phyloP scores from a whole-genome alignment of 1,140 invertebrate genomes.

The Drosophila albomicans region DNA sequence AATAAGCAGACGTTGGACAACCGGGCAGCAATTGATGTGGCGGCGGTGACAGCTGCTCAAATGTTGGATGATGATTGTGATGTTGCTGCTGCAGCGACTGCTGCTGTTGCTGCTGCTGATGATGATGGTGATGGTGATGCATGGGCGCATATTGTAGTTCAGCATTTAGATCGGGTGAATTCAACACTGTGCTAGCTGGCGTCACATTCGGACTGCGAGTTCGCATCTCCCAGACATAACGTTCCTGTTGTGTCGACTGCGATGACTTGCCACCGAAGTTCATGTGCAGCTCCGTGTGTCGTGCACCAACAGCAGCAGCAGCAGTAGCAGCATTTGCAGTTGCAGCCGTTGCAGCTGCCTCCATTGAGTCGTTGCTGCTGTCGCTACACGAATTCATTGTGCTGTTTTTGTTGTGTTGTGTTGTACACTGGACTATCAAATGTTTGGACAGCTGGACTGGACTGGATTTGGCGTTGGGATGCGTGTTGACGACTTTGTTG shows the following conservation, averaged over 20 bases:
- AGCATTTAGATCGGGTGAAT: slow-evolving; percentile 81
- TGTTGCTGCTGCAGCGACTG: slow-evolving; percentile 13
- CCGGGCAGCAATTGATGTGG: slow-evolving; percentile 32
- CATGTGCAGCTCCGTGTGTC: slow-evolving; percentile 51
- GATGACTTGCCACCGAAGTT: slow-evolving; percentile 45
- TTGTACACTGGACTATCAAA: neutral
- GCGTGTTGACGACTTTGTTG: slow-evolving; percentile 1
- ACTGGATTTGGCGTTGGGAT: slow-evolving; percentile 2
- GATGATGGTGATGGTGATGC: slow-evolving; percentile 54
- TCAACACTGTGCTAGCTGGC: slow-evolving; percentile 83
- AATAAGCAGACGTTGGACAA: slow-evolving; percentile 40
- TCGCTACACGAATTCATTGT: slow-evolving; percentile 72
- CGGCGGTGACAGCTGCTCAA: slow-evolving; percentile 40
- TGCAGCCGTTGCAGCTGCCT: neutral
- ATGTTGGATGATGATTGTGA: neutral
- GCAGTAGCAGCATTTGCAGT: slow-evolving; percentile 35
- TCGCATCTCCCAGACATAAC: slow-evolving; percentile 84
- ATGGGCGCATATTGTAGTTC: slow-evolving; percentile 64
- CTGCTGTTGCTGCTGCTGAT: slow-evolving; percentile 10
- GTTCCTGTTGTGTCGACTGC: slow-evolving; percentile 61
- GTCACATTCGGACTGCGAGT: slow-evolving; percentile 81
- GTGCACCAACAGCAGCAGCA: slow-evolving; percentile 1
- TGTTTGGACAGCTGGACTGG: neutral
- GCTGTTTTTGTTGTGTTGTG: neutral
- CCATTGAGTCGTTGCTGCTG: slow-evolving; percentile 73